phyloP scores from a whole-genome alignment of 64 coral and sea anemone species.

The Montipora foliosa region DNA sequence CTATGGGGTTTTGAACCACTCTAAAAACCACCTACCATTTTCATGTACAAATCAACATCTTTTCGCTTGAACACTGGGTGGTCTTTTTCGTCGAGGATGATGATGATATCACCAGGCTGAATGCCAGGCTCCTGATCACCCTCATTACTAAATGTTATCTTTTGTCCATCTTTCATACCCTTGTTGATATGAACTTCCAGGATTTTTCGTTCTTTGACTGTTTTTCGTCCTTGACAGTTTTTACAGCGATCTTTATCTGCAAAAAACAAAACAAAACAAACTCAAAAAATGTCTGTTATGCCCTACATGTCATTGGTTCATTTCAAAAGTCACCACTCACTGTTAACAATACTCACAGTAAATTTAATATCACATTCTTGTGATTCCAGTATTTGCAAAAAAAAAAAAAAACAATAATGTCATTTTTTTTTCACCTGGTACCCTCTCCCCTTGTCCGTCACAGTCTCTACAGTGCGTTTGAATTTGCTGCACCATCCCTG shows the following conservation, averaged over 20 bases:
- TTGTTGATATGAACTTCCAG: conserved; percentile 96
- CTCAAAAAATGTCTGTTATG: background rate
- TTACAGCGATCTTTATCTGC: conserved; percentile 98
- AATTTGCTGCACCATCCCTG: conserved; percentile 97
- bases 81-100: conserved; percentile 88
- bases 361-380: too few relatives aligned
- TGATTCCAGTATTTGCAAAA: too few relatives aligned
- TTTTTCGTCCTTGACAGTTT: conserved; percentile 86
- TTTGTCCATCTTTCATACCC: conserved; percentile 98
- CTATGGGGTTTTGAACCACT: background rate
- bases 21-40: conserved; percentile 66
- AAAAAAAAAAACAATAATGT: too few relatives aligned
- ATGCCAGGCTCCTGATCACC: conserved; percentile 93
- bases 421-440: conserved; percentile 59
- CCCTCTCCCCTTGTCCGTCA: conserved; percentile 86
- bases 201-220: conserved; percentile 90
- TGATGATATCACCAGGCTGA: conserved; percentile 92
- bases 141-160: conserved; percentile 89
- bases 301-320: too few relatives aligned
- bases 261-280: background rate
- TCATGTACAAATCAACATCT: conserved; percentile 65
- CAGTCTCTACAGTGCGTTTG: conserved; percentile 91
- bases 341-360: too few relatives aligned
- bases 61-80: conserved; percentile 77
- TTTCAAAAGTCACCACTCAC: too few relatives aligned